These are phyloP conservation scores for Chaetorhynchus papuensis DNA, from an alignment of 2,113 vertebrate genomes.

Conservation along the genomic window DNA sequence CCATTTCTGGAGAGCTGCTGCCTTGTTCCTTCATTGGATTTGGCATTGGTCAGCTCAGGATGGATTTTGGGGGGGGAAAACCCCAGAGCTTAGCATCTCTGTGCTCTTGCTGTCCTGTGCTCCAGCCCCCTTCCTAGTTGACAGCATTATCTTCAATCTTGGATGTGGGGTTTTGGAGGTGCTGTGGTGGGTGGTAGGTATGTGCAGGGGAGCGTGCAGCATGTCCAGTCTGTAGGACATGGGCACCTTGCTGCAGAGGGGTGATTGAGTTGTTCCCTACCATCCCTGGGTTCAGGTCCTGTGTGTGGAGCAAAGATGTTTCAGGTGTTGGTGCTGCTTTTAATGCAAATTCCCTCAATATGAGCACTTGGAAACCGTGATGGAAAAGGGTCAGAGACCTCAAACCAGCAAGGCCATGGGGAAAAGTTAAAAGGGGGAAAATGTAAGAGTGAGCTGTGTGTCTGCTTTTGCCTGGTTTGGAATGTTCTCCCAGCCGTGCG, in stretches of 20 bases:
- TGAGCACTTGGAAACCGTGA: neutral
- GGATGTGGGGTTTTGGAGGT: neutral
- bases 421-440: neutral
- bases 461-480: neutral
- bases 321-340: neutral
- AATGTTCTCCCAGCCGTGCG: neutral
- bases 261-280: neutral
- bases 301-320: neutral
- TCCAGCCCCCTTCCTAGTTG: neutral
- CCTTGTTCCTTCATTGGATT: neutral
- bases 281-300: neutral
- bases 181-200: neutral
- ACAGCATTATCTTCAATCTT: neutral
- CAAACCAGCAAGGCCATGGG: rapidly evolving
- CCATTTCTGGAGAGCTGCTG: neutral
- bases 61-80: neutral
- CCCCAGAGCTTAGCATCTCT: neutral
- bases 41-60: neutral
- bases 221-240: neutral
- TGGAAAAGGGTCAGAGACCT: neutral
- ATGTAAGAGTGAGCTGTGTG: neutral
- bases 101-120: neutral
- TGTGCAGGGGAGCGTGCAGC: neutral
- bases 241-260: neutral
- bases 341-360: neutral